Evolutionary conservation across 2,888 invertebrate genomes (phyloP).

Genomic region (Acronicta psi): DNA sequence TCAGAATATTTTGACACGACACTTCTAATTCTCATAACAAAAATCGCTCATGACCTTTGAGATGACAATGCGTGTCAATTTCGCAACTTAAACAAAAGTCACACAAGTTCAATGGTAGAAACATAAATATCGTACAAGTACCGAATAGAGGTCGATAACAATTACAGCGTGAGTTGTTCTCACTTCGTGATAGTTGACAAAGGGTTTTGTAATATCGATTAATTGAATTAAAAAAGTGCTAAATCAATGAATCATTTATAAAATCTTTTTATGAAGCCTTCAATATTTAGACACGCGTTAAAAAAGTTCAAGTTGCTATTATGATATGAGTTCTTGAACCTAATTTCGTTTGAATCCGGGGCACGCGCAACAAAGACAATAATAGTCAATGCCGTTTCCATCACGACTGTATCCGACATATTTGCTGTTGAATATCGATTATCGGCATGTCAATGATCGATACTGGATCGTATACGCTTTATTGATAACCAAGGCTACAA

Average conservation of each 20-base stretch:
- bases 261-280: constrained; percentile 37
- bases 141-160: constrained; percentile 49
- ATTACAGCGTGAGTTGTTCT: constrained; percentile 14
- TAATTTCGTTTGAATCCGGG: constrained; percentile 80
- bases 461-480: constrained; percentile 66
- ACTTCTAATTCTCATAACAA: constrained; percentile 75
- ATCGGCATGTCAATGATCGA: constrained; percentile 74
- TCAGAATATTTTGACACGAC: constrained; percentile 69
- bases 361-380: constrained; percentile 78
- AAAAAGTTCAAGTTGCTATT: constrained; percentile 55
- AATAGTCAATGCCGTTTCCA: constrained; percentile 77
- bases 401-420: constrained; percentile 80
- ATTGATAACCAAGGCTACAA: constrained; percentile 63
- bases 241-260: constrained; percentile 36
- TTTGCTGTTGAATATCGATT: constrained; percentile 73
- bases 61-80: constrained; percentile 64
- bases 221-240: constrained; percentile 43
- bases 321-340: constrained; percentile 75
- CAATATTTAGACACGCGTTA: constrained; percentile 51
- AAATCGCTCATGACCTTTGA: constrained; percentile 72
- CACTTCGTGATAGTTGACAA: constrained; percentile 46
- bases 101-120: constrained; percentile 80
- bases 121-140: constrained; percentile 42
- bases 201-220: constrained; percentile 36
- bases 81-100: constrained; percentile 61